phyloP scores from a whole-genome alignment of 92 coral and sea anemone species.

The Epizoanthus stellaris region DNA sequence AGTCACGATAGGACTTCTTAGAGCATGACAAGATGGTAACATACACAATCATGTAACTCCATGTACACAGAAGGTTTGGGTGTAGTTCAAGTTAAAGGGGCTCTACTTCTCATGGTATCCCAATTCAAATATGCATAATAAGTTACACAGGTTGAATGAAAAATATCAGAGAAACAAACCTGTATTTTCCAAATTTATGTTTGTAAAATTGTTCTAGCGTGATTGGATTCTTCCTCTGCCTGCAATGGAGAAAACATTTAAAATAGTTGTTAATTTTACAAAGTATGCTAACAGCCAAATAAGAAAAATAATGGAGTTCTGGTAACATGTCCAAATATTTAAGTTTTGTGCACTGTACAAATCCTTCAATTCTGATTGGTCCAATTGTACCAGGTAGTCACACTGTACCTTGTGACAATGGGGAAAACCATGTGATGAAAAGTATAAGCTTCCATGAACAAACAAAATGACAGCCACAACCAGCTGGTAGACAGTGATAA shows the following conservation, averaged over 20 bases:
- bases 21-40: no score
- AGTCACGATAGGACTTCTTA: no score
- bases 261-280: neutral
- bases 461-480: neutral
- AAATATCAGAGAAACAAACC: slow-evolving; percentile 53
- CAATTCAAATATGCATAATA: no score
- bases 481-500: neutral
- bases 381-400: no score
- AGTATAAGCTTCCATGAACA: neutral
- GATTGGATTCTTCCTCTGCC: slow-evolving; percentile 92
- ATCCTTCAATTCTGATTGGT: no score
- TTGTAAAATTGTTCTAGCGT: slow-evolving; percentile 87
- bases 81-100: no score
- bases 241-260: slow-evolving; percentile 12
- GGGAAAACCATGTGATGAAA: neutral
- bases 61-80: no score
- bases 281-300: neutral
- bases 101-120: no score
- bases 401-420: no score
- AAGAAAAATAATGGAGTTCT: neutral
- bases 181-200: slow-evolving; percentile 97
- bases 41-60: no score
- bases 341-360: no score
- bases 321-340: no score
- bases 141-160: neutral